Percentiles rank a stretch among this genome's conserved stretches.
These are phyloP conservation scores for Atherinosoma microstoma DNA, from an alignment of 2,797 vertebrate genomes.

Conservation along the genomic window DNA sequence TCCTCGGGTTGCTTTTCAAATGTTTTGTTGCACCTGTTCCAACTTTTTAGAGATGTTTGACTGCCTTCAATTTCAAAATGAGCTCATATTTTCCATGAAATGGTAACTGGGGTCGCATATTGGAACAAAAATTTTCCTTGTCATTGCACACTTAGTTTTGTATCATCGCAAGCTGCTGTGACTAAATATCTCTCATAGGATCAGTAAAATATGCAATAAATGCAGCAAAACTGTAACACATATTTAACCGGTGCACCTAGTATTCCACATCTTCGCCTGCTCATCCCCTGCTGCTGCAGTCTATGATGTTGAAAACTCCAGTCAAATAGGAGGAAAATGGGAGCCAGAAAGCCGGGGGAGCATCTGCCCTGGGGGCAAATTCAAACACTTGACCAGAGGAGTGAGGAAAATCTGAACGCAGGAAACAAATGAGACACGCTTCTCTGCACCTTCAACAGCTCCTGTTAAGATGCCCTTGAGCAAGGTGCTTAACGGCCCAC, in stretches of 20 bases:
- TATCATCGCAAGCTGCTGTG: background rate
- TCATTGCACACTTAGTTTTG: too few relatives aligned
- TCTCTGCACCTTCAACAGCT: conserved; percentile 34
- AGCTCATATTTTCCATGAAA: too few relatives aligned
- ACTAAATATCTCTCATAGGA: background rate
- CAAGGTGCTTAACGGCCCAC: conserved; percentile 52
- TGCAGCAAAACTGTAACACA: too few relatives aligned
- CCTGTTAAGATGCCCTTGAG: conserved; percentile 65
- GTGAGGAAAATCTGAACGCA: conserved; percentile 38
- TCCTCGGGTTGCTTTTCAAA: too few relatives aligned
- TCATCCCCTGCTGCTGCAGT: background rate
- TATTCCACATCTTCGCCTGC: background rate
- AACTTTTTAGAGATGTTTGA: too few relatives aligned
- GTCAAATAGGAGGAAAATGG: background rate
- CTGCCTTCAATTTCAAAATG: too few relatives aligned
- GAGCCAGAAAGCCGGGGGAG: conserved; percentile 18
- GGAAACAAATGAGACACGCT: conserved; percentile 42
- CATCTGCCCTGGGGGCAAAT: conserved; percentile 39
- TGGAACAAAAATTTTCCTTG: too few relatives aligned
- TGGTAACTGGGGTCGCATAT: too few relatives aligned
- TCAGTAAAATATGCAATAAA: background rate
- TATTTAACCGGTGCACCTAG: background rate
- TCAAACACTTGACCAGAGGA: conserved; percentile 32
- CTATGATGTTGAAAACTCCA: background rate
- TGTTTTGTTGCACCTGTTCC: too few relatives aligned